Evolutionary conservation across 2,797 vertebrate species (phyloP).

Genomic region (Sebastes trivittatus): DNA sequence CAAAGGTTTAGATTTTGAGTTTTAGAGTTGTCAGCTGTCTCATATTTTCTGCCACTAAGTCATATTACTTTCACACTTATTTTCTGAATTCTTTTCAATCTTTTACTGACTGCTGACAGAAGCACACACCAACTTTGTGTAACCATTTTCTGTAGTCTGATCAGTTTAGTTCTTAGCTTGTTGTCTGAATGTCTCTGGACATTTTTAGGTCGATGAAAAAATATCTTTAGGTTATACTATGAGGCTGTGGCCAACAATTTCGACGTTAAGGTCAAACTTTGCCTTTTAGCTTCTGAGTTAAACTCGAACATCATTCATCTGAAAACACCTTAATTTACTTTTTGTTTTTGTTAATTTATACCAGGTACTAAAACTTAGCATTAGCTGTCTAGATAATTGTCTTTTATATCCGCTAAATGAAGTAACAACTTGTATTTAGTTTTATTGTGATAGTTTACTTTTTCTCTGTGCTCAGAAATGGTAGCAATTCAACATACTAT

Average conservation of each 20-base stretch:
- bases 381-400: too few relatives aligned
- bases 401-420: too few relatives aligned
- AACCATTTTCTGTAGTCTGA: neutral
- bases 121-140: neutral
- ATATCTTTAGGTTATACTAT: neutral
- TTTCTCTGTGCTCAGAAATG: too few relatives aligned
- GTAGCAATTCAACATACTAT: too few relatives aligned
- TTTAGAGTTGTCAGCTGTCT: neutral
- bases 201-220: neutral
- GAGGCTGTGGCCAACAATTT: neutral
- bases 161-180: neutral
- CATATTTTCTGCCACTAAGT: neutral
- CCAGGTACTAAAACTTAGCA: too few relatives aligned
- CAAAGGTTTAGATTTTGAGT: neutral
- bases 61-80: neutral
- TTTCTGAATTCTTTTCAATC: slow-evolving; percentile 11
- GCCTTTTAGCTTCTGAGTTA: too few relatives aligned
- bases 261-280: neutral
- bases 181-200: neutral
- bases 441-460: too few relatives aligned
- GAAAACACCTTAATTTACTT: too few relatives aligned
- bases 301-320: too few relatives aligned
- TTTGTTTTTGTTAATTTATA: too few relatives aligned
- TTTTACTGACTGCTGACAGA: neutral
- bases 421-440: too few relatives aligned